Evolutionary conservation across 37 sponge, comb jelly and placozoan species (phyloP).

Genomic region (Axinella damicornis): DNA sequence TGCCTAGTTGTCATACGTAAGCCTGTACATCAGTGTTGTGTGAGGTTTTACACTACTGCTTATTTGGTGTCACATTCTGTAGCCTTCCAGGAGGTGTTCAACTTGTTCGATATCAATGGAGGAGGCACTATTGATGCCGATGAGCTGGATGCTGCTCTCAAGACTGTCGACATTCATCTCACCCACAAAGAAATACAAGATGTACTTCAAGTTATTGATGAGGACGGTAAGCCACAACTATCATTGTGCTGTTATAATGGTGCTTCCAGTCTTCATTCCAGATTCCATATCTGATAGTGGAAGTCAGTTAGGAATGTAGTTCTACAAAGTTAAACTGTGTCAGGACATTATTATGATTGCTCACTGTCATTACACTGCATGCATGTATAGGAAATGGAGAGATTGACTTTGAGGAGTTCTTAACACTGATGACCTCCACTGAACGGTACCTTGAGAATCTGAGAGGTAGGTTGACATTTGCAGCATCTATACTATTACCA

Average conservation of each 20-base stretch:
- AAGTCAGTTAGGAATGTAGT: no score
- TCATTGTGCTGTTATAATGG: no score
- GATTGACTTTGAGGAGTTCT: constrained; percentile 76
- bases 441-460: constrained; percentile 46
- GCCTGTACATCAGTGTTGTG: no score
- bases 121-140: constrained; percentile 72
- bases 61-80: no score
- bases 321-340: no score
- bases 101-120: constrained; percentile 76
- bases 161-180: constrained; percentile 69
- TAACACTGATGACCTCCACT: constrained; percentile 70
- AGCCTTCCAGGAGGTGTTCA: constrained; percentile 77
- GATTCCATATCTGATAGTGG: background rate
- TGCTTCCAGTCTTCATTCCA: background rate
- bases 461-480: constrained; percentile 6
- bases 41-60: no score
- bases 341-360: no score
- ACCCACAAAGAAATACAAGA: constrained; percentile 47
- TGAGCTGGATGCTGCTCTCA: constrained; percentile 61
- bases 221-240: constrained; percentile 35
- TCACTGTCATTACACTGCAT: no score
- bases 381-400: constrained; percentile 71
- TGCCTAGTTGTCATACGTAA: no score
- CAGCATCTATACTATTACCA: no score
- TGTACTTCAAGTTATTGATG: constrained; percentile 65